These are phyloP conservation scores for Drosophila pseudotalamancana DNA, from an alignment of 2,888 invertebrate species.

Conservation along the genomic window DNA sequence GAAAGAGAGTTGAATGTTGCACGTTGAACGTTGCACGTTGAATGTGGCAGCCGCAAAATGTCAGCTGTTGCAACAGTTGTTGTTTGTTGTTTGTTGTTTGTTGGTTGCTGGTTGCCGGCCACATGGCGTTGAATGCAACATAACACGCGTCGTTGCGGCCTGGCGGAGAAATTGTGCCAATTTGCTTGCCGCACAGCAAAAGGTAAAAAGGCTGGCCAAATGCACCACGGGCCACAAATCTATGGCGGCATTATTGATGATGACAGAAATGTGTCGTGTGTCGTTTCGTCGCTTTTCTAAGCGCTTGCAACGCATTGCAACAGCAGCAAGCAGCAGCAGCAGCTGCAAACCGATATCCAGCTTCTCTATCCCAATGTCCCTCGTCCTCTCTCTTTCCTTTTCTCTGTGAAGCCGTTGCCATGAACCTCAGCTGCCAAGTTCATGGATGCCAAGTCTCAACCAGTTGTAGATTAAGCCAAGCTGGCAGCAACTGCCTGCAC, in stretches of 20 bases:
- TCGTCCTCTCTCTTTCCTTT: background rate
- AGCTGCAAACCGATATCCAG: slow-evolving; percentile 24
- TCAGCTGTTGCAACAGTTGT: slow-evolving; percentile 52
- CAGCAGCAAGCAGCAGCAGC: too few species aligned
- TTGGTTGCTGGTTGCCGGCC: slow-evolving; percentile 14
- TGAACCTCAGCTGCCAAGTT: slow-evolving; percentile 64
- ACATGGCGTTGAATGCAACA: slow-evolving; percentile 62
- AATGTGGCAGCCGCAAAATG: slow-evolving; percentile 51
- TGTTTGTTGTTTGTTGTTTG: too few species aligned
- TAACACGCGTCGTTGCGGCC: slow-evolving; percentile 58
- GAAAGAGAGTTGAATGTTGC: slow-evolving; percentile 62
- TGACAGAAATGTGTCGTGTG: slow-evolving; percentile 77
- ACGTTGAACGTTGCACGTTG: slow-evolving; percentile 45
- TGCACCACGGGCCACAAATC: slow-evolving; percentile 19
- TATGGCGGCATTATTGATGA: slow-evolving; percentile 79
- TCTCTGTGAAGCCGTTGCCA: slow-evolving; percentile 33
- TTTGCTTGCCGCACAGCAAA: slow-evolving; percentile 55
- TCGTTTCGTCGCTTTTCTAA: slow-evolving; percentile 48
- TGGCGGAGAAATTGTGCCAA: slow-evolving; percentile 76
- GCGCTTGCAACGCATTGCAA: slow-evolving; percentile 20
- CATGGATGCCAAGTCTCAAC: slow-evolving; percentile 39
- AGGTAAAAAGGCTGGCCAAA: slow-evolving; percentile 38
- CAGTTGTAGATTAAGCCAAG: slow-evolving; percentile 62
- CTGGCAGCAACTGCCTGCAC: slow-evolving; percentile 43
- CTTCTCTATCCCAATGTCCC: background rate